A percentile compares a stretch with the other conserved stretches of the same genome.
These are phyloP conservation scores for Ruditapes philippinarum DNA, from an alignment of 1,140 invertebrate genomes.

Conservation along the genomic window DNA sequence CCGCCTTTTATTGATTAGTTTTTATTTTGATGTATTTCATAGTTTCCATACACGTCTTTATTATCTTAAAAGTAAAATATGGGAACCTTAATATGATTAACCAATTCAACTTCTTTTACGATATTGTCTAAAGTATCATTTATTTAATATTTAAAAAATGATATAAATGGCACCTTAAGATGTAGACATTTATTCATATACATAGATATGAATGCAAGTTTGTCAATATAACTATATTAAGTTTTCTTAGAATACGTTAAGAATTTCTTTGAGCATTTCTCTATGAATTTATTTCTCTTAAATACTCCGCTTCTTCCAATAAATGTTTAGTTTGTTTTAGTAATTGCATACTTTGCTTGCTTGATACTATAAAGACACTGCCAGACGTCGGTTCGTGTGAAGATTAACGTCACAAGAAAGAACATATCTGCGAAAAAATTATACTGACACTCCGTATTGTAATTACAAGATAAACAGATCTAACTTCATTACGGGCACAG, in stretches of 20 bases:
- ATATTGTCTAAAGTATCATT: no score
- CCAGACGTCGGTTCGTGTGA: constrained; percentile 33
- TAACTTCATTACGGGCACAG: constrained; percentile 31
- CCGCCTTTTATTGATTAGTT: neutral
- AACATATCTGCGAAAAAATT: constrained; percentile 54
- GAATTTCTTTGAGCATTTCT: no score
- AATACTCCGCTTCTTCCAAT: neutral
- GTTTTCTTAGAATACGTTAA: no score
- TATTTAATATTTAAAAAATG: no score
- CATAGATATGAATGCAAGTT: no score
- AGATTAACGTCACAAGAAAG: constrained; percentile 48
- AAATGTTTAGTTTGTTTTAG: constrained; percentile 17
- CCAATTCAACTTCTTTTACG: no score
- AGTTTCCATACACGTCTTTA: neutral
- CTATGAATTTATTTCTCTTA: no score
- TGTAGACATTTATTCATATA: no score
- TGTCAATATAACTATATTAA: no score
- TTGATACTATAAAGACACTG: constrained; percentile 58
- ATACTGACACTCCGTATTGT: constrained; percentile 30
- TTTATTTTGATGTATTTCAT: neutral
- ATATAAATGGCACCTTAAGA: no score
- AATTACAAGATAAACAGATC: constrained; percentile 41
- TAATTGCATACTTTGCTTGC: constrained; percentile 58
- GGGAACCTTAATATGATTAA: no score
- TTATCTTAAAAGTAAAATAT: neutral